Evolutionary conservation across 2,797 vertebrate genomes (phyloP).

Genomic region (Craterocephalus amniculus): DNA sequence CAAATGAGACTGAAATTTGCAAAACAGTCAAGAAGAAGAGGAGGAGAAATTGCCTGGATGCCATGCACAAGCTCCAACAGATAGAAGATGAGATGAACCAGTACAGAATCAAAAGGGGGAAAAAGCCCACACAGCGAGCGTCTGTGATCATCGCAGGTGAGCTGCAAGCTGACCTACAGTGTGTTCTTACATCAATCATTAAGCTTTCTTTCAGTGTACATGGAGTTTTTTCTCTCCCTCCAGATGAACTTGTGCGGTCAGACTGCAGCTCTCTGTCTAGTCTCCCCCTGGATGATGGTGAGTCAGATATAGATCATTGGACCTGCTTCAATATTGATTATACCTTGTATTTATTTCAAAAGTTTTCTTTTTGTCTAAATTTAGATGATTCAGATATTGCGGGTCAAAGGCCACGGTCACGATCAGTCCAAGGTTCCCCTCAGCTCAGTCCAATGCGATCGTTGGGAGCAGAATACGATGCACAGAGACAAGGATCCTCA

Average conservation of each 20-base stretch:
- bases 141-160: constrained; percentile 88
- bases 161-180: not conserved
- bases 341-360: not conserved
- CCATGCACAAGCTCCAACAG: constrained; percentile 93
- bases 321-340: not conserved
- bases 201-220: constrained; percentile 1
- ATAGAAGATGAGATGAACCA: constrained; percentile 97
- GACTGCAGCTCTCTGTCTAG: constrained; percentile 94
- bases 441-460: constrained; percentile 89
- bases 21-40: constrained; percentile 96
- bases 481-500: constrained; percentile 67
- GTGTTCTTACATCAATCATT: not conserved
- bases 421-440: constrained; percentile 90
- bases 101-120: constrained; percentile 92
- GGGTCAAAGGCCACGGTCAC: constrained; percentile 86
- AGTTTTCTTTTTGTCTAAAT: constrained; percentile 9
- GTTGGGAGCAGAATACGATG: constrained; percentile 78
- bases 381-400: constrained; percentile 76
- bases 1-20: constrained; percentile 89
- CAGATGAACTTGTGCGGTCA: constrained; percentile 93
- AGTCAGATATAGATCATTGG: constrained; percentile 54
- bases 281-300: constrained; percentile 92
- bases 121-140: constrained; percentile 91
- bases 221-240: constrained; percentile 36
- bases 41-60: constrained; percentile 92